A percentile compares a stretch with the other conserved stretches of the same genome.
Conservation (phyloP, 2,113 vertebrate species). For the Callorhinus ursinus region DNA sequence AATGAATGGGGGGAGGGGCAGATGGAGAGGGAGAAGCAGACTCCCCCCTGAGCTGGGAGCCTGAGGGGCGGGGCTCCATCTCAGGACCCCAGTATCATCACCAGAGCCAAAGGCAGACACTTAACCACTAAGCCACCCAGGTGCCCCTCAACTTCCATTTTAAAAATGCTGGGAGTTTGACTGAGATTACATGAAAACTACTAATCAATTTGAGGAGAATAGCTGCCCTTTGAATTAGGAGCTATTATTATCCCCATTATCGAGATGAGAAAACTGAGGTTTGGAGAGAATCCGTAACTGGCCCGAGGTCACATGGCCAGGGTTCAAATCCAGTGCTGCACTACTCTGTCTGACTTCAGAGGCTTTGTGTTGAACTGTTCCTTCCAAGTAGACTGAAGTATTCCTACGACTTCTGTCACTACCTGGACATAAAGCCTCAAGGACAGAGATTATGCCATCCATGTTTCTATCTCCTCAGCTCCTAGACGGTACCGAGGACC, state of each 20-base stretch:
- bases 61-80: accelerated
- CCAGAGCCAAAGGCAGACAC: not conserved
- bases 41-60: not conserved
- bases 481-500: not conserved
- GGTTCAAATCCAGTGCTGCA: not conserved
- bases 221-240: not conserved
- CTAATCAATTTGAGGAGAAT: not conserved
- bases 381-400: not conserved
- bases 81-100: not conserved
- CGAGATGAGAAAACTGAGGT: not conserved
- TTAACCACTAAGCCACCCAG: not conserved
- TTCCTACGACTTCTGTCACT: not conserved
- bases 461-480: not conserved
- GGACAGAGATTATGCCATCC: not conserved
- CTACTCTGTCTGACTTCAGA: not conserved
- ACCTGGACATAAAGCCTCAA: not conserved
- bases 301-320: not conserved
- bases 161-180: not conserved
- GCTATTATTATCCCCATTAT: not conserved
- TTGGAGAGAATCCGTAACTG: not conserved
- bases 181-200: not conserved
- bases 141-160: not conserved
- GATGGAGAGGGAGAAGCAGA: not conserved
- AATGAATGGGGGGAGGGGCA: not conserved
- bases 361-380: not conserved